Conservation (phyloP, 2,113 vertebrate genomes). For the Carassius carassius region DNA sequence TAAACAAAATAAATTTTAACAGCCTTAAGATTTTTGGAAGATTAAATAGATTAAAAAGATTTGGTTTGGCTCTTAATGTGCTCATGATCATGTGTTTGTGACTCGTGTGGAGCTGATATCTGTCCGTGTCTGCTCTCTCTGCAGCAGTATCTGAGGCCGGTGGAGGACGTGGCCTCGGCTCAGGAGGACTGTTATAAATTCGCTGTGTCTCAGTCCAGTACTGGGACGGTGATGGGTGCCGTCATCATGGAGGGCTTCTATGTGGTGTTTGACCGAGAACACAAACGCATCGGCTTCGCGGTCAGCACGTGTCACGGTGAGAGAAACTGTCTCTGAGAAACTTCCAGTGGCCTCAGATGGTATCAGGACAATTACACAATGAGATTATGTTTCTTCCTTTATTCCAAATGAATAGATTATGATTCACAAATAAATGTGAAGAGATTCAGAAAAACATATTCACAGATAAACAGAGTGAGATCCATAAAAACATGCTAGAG, state of each 20-base stretch:
- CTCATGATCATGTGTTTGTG: no score
- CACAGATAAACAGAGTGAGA: neutral
- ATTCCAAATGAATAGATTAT: neutral
- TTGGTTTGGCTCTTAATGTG: no score
- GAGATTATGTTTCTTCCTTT: neutral
- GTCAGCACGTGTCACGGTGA: slow-evolving; percentile 96
- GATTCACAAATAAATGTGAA: neutral
- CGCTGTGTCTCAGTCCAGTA: slow-evolving; percentile 95
- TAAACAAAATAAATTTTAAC: no score
- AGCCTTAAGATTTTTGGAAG: no score
- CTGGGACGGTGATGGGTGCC: slow-evolving; percentile 94
- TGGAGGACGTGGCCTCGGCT: slow-evolving; percentile 92
- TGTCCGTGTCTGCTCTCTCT: neutral
- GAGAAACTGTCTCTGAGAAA: slow-evolving; percentile 42
- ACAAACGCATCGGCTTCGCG: slow-evolving; percentile 91
- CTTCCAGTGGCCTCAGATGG: neutral
- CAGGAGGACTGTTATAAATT: slow-evolving; percentile 99
- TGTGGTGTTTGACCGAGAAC: slow-evolving; percentile 91
- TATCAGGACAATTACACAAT: neutral
- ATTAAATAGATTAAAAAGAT: no score
- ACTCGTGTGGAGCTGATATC: neutral
- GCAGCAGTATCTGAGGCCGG: slow-evolving; percentile 95
- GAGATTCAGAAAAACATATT: neutral
- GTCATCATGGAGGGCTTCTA: slow-evolving; percentile 99
- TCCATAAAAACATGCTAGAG: neutral